Conservation (phyloP, 2,797 vertebrate species). For the Characodon lateralis region DNA sequence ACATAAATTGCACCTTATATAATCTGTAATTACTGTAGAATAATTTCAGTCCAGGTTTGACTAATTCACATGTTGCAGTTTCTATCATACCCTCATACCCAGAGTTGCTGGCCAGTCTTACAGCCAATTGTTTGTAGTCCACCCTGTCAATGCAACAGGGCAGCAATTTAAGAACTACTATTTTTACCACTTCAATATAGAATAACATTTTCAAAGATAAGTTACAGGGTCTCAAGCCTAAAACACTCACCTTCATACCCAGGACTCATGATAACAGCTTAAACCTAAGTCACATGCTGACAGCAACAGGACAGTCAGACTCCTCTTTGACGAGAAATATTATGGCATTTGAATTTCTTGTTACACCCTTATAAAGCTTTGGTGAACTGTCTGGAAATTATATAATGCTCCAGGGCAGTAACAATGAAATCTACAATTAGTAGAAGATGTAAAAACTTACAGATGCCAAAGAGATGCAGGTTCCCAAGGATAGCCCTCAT, state of each 20-base stretch:
- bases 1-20: not conserved
- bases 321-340: not conserved
- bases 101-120: not conserved
- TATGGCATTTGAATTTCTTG: not conserved
- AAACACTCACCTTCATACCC: not conserved
- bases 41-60: not conserved
- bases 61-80: not conserved
- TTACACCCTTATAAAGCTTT: not conserved
- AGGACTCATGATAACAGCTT: not conserved
- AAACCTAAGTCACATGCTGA: not conserved
- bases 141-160: not conserved
- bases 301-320: not conserved
- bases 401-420: constrained; percentile 22
- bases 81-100: not conserved
- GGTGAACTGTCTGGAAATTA: constrained; percentile 48
- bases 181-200: not conserved
- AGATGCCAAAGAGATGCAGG: constrained; percentile 75
- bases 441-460: constrained; percentile 54
- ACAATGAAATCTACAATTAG: constrained; percentile 15
- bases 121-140: not conserved
- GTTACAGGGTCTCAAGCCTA: not conserved
- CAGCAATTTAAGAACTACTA: not conserved
- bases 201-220: not conserved
- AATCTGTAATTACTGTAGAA: not conserved
- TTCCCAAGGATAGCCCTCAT: constrained; percentile 74